These are phyloP conservation scores for Apotomis capreana DNA, from an alignment of 2,888 invertebrate genomes.

Conservation along the genomic window DNA sequence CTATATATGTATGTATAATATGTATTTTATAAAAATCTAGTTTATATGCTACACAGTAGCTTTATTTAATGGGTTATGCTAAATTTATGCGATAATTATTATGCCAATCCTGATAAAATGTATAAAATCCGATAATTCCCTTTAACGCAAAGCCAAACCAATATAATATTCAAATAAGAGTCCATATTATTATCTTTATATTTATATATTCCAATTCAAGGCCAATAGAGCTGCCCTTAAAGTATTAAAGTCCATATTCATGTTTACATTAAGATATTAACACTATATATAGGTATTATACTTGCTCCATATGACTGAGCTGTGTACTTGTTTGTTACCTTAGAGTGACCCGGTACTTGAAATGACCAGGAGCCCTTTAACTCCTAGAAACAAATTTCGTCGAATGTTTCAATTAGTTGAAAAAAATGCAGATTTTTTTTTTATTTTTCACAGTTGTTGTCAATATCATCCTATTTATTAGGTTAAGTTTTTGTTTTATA, in stretches of 20 bases:
- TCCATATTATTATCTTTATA: neutral
- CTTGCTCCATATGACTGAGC: neutral
- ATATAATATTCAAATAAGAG: conserved; percentile 5
- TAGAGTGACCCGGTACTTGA: no score
- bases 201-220: neutral
- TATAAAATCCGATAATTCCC: neutral
- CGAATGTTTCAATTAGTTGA: no score
- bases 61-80: conserved; percentile 28
- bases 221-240: conserved; percentile 1
- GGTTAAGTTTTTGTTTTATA: no score
- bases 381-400: no score
- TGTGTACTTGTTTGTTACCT: neutral
- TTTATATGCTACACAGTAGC: conserved; percentile 35
- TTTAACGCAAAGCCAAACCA: neutral
- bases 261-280: neutral
- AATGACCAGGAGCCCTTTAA: no score
- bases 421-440: no score
- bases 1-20: conserved; percentile 35
- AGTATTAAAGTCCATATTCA: conserved; percentile 11
- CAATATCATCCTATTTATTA: no score
- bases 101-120: neutral
- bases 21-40: conserved; percentile 35
- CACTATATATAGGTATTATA: neutral
- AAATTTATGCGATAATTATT: conserved; percentile 2
- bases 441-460: no score